These are phyloP conservation scores for Scolanthus callimorphus DNA, from an alignment of 92 coral and sea anemone species.

Conservation along the genomic window DNA sequence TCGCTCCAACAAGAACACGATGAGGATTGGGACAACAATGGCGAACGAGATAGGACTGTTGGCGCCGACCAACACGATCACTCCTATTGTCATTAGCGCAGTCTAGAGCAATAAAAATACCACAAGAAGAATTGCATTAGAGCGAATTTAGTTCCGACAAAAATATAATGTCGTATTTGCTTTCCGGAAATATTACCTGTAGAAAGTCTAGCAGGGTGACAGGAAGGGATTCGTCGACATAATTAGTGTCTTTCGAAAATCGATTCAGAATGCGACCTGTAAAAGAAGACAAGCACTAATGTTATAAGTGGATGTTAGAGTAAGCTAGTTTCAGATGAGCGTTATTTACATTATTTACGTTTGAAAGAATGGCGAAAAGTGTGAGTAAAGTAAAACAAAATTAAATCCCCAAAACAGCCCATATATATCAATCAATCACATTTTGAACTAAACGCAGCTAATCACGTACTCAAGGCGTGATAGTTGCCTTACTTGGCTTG, in stretches of 20 bases:
- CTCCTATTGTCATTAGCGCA: constrained; percentile 23
- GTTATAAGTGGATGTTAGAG: too few relatives aligned
- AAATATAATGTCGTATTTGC: not conserved
- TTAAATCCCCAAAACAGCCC: too few relatives aligned
- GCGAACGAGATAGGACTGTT: constrained; percentile 27
- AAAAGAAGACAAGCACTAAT: too few relatives aligned
- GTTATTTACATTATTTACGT: too few relatives aligned
- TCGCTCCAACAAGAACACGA: constrained; percentile 23
- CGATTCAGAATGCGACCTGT: constrained; percentile 33
- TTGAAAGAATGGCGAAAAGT: too few relatives aligned
- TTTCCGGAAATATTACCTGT: constrained; percentile 3
- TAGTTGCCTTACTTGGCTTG: too few relatives aligned
- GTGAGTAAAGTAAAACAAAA: too few relatives aligned
- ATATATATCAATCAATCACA: too few relatives aligned
- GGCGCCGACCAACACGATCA: constrained; percentile 19
- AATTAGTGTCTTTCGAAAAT: constrained; percentile 33
- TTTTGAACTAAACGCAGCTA: too few relatives aligned
- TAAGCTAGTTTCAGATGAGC: too few relatives aligned
- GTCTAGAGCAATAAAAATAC: constrained; percentile 7
- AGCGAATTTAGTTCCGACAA: too few relatives aligned
- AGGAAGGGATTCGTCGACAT: constrained; percentile 23
- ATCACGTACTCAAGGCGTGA: too few relatives aligned
- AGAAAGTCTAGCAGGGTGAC: constrained; percentile 22
- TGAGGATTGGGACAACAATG: constrained; percentile 22
- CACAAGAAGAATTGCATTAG: not conserved